These are phyloP conservation scores for Axis porcinus DNA, from an alignment of 2,113 vertebrate genomes.

Conservation along the genomic window DNA sequence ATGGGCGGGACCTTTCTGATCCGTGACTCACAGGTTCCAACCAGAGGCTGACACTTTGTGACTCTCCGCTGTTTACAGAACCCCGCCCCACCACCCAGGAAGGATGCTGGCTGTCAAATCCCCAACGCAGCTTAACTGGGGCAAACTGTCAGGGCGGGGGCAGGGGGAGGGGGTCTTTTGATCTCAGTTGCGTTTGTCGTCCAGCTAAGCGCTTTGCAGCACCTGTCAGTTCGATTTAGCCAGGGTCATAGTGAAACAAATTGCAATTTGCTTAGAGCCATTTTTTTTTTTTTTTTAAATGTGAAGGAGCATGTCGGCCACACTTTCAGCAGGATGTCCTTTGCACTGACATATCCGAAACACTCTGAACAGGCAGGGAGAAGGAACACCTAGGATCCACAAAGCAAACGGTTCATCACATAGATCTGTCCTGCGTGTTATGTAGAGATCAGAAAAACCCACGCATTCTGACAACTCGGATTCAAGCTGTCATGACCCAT, in stretches of 20 bases:
- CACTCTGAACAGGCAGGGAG: background rate
- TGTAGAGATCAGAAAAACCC: background rate
- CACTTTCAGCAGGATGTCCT: slow-evolving; percentile 13
- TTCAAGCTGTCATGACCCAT: background rate
- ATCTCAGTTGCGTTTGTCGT: slow-evolving; percentile 38
- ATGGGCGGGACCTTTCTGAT: slow-evolving; percentile 27
- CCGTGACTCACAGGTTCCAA: slow-evolving; percentile 9
- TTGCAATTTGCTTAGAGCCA: slow-evolving; percentile 32
- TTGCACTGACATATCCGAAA: background rate
- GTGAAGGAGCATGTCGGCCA: background rate
- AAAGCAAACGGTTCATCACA: background rate
- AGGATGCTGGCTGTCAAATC: slow-evolving; percentile 44
- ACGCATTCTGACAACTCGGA: background rate
- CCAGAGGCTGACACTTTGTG: slow-evolving; percentile 37
- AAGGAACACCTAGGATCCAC: background rate
- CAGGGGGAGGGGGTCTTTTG: slow-evolving; percentile 37
- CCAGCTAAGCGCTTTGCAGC: slow-evolving; percentile 42
- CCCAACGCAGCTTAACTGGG: slow-evolving; percentile 70
- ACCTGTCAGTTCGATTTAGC: slow-evolving; percentile 53
- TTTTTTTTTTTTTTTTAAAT: background rate
- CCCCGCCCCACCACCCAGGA: background rate
- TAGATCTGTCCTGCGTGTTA: background rate
- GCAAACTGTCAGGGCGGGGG: background rate
- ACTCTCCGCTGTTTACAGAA: slow-evolving; percentile 51
- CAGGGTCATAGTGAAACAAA: slow-evolving; percentile 44